Evolutionary conservation across 2,113 vertebrate genomes (phyloP), one percentile per base, ranked within the genome.

Genomic region (Sander lucioperca): DNA sequence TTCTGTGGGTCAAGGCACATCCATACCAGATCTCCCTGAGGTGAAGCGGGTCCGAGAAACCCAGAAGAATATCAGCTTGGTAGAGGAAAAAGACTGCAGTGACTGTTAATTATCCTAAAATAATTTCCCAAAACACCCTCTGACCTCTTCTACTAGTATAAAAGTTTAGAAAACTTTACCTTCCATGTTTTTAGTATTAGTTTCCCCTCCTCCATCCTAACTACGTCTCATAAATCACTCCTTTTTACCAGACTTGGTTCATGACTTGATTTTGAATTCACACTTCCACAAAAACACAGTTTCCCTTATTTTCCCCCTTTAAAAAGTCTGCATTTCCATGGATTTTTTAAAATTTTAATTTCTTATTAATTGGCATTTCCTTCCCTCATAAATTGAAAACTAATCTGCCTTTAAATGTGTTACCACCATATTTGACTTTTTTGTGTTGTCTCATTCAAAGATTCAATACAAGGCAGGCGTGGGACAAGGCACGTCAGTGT

Each of bases 51-150:
- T 97, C 88, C 96, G 96, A 95, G 96, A 98, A 93, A 97, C 97
- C 0, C 98, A 99, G 97, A 99, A 97, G 95, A 97, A 99, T 96
- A 99, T 99, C 95, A 99, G 98, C 95, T 96, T 95, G 98, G 98
- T 99, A 99, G 90, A 87, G 74, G 25, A 83, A 71, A 62, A 72
- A 23, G 16, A 51, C 73, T 88, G 74, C 65, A 79, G 78, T 87
- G 77, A 71, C 21, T 61, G 74, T 64, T 7, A 36, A 59, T 30
- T 19, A 30, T 18, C 13, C 7, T 5, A 23, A 14, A 39, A n/a
- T 50, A 30, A 36, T 51, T 45, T n/a, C 54, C 61, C 19, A 47
- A 45, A 45, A 62, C 18, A 2, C 23, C 48, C 7, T 51, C 54
- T 87, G 65, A 70, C 66, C 23, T 54, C 64, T 79, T 36, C 21